Conservation (phyloP, 2,797 vertebrate genomes). For the Tokudaia muenninki region DNA sequence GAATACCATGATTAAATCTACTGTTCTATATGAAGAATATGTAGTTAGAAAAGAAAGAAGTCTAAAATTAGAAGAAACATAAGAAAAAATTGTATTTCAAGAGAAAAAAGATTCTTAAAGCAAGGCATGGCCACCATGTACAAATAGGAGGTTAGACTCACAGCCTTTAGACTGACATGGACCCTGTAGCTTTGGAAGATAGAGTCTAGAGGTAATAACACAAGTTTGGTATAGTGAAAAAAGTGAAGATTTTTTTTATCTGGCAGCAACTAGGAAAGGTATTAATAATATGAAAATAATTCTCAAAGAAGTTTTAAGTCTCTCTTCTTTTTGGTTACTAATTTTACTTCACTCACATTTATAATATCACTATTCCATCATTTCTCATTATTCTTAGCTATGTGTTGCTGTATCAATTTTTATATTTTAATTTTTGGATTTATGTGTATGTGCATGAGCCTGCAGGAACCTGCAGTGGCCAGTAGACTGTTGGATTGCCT, state of each 20-base stretch:
- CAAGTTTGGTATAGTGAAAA: background rate
- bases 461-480: too few species aligned
- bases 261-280: background rate
- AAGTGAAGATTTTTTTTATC: background rate
- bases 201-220: too few species aligned
- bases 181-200: background rate
- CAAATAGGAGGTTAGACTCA: background rate
- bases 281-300: constrained; percentile 2
- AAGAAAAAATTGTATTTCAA: background rate
- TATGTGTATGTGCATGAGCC: background rate
- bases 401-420: background rate
- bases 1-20: background rate
- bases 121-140: background rate
- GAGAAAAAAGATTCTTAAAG: background rate
- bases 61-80: background rate
- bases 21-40: background rate
- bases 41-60: background rate
- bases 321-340: background rate
- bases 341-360: background rate
- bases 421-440: background rate
- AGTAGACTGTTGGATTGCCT: background rate
- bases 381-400: constrained; percentile 3
- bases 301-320: background rate
- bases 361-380: background rate
- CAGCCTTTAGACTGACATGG: background rate